Evolutionary conservation across 2,113 vertebrate species (phyloP).

Genomic region (Emydura subglobosa): DNA sequence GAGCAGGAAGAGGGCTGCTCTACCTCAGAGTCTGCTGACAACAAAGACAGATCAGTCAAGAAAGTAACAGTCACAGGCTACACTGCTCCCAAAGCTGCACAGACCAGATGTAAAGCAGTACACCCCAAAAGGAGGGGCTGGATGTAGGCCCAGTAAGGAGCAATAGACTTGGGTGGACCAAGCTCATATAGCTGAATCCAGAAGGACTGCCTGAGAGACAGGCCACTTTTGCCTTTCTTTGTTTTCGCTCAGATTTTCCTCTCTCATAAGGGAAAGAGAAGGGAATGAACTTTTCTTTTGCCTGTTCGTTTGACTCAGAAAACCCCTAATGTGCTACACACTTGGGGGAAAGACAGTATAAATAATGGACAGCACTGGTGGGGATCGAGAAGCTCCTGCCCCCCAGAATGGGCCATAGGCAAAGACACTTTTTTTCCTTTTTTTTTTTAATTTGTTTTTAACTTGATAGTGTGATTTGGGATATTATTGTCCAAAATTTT

Average conservation of each 20-base stretch:
- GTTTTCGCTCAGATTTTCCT: background rate
- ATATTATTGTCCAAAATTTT: background rate
- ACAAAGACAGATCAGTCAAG: background rate
- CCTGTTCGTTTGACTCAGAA: background rate
- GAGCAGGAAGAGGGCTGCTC: background rate
- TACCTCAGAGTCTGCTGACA: background rate
- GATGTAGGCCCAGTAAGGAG: background rate
- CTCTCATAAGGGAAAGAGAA: background rate
- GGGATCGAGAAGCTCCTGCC: background rate
- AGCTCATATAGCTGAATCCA: background rate
- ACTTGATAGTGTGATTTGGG: rapidly evolving
- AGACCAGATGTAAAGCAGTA: background rate
- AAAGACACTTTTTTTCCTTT: background rate
- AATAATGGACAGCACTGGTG: background rate
- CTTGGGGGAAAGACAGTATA: background rate
- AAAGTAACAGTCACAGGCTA: too few species aligned
- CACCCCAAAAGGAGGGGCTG: background rate
- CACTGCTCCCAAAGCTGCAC: background rate
- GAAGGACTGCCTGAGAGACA: background rate
- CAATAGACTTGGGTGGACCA: background rate
- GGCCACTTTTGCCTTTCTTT: background rate
- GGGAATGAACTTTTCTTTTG: background rate
- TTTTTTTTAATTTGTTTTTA: background rate
- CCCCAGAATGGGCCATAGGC: background rate
- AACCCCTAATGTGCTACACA: background rate